Percentiles rank a stretch among this genome's conserved stretches.
Evolutionary conservation across 1,140 invertebrate genomes (phyloP).

Genomic region (Phymorhynchus buccinoides): DNA sequence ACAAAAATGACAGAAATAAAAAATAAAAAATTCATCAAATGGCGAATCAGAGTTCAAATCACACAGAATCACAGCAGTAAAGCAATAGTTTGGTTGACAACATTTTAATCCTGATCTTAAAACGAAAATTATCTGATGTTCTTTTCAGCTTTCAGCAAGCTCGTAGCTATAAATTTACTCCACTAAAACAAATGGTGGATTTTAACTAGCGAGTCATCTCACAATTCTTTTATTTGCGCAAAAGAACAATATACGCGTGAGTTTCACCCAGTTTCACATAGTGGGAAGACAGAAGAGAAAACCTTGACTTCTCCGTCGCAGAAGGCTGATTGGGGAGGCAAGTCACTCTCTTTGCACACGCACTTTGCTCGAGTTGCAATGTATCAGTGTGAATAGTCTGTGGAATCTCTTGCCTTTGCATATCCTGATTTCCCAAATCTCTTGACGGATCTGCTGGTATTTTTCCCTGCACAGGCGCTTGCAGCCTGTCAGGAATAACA

Average conservation of each 20-base stretch:
- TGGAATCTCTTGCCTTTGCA: neutral
- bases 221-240: constrained; percentile 15
- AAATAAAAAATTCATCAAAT: no score
- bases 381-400: neutral
- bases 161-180: neutral
- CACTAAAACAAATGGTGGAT: neutral
- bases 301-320: neutral
- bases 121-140: no score
- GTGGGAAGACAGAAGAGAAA: constrained; percentile 33
- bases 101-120: no score
- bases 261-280: constrained; percentile 54
- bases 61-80: no score
- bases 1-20: no score
- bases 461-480: neutral
- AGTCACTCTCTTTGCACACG: neutral
- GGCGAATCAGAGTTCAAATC: no score
- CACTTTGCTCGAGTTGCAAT: neutral
- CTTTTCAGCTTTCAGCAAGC: neutral
- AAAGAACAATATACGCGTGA: constrained; percentile 46
- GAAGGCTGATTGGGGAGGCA: neutral
- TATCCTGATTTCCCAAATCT: neutral
- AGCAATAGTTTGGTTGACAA: no score
- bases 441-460: neutral
- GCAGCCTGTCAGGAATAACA: neutral
- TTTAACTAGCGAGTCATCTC: neutral